Evolutionary conservation across 2,888 invertebrate species (phyloP).

Genomic region (Polyommatus icarus): DNA sequence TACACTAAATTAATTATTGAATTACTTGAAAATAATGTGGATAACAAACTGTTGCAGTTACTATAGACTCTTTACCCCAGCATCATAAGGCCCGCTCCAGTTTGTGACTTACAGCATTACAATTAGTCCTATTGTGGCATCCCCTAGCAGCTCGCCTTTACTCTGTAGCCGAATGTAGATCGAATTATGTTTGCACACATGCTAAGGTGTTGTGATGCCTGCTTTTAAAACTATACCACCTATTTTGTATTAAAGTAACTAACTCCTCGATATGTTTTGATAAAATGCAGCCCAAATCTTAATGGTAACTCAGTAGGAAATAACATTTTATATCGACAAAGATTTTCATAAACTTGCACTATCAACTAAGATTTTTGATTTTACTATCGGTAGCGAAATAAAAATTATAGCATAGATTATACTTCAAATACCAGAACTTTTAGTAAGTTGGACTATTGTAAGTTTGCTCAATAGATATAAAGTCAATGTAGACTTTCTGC

Average conservation of each 20-base stretch:
- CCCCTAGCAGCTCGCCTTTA: slow-evolving; percentile 47
- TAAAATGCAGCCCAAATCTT: not conserved
- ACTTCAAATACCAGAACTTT: not conserved
- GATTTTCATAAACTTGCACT: not conserved
- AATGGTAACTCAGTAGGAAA: no score
- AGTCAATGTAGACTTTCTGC: not conserved
- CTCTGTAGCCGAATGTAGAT: slow-evolving; percentile 53
- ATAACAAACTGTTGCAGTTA: not conserved
- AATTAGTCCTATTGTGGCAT: slow-evolving; percentile 63
- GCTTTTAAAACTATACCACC: slow-evolving; percentile 31
- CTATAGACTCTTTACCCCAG: not conserved
- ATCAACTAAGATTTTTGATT: not conserved
- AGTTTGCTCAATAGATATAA: not conserved
- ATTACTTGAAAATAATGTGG: not conserved
- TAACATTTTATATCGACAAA: not conserved
- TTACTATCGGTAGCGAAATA: not conserved
- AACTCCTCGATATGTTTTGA: not conserved
- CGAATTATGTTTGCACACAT: slow-evolving; percentile 70
- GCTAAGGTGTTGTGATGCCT: slow-evolving; percentile 44
- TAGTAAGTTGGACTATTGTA: not conserved
- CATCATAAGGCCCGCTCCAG: slow-evolving; percentile 40
- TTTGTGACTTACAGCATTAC: slow-evolving; percentile 39
- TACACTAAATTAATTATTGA: not conserved
- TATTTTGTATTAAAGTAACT: slow-evolving; percentile 33
- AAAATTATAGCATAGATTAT: not conserved